Evolutionary conservation across 2,113 vertebrate genomes (phyloP).

Genomic region (Oryzias curvinotus): DNA sequence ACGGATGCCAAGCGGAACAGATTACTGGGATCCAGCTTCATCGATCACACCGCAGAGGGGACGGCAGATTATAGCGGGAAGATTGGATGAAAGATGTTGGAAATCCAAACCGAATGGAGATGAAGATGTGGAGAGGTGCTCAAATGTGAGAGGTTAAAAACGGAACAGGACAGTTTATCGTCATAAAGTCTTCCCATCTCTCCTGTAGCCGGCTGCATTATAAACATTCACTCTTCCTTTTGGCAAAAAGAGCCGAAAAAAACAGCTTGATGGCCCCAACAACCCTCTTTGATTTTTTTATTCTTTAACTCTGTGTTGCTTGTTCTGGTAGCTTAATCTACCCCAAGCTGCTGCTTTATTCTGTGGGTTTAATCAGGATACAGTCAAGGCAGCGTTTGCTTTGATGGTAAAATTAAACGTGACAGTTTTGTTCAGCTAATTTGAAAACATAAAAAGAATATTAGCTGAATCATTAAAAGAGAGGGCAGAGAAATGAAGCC

Average conservation of each 20-base stretch:
- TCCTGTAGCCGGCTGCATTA: slow-evolving; percentile 7
- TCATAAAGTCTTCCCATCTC: not conserved
- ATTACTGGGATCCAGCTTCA: slow-evolving; percentile 57
- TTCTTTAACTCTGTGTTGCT: slow-evolving; percentile 1
- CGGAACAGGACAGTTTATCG: slow-evolving; percentile 14
- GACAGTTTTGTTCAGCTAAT: slow-evolving; percentile 27
- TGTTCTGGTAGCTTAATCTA: not conserved
- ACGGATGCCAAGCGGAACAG: slow-evolving; percentile 66
- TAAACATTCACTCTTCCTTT: slow-evolving; percentile 21
- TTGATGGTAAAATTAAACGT: slow-evolving; percentile 15
- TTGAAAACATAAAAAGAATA: slow-evolving; percentile 10
- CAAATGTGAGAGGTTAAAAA: slow-evolving; percentile 18
- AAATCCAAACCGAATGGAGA: slow-evolving; percentile 10
- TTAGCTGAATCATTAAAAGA: slow-evolving; percentile 30
- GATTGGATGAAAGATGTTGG: slow-evolving; percentile 17
- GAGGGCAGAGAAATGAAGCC: slow-evolving; percentile 35
- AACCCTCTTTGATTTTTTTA: not conserved
- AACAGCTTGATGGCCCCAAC: not conserved
- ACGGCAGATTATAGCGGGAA: slow-evolving; percentile 4
- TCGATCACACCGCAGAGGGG: slow-evolving; percentile 45
- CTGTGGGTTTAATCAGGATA: slow-evolving; percentile 37
- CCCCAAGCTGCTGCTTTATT: slow-evolving; percentile 1
- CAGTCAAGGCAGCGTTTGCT: slow-evolving; percentile 4
- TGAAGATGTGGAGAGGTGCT: slow-evolving; percentile 8
- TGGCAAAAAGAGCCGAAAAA: not conserved